Evolutionary conservation across 1,140 invertebrate genomes (phyloP).

Genomic region (Diploscapter pachys): DNA sequence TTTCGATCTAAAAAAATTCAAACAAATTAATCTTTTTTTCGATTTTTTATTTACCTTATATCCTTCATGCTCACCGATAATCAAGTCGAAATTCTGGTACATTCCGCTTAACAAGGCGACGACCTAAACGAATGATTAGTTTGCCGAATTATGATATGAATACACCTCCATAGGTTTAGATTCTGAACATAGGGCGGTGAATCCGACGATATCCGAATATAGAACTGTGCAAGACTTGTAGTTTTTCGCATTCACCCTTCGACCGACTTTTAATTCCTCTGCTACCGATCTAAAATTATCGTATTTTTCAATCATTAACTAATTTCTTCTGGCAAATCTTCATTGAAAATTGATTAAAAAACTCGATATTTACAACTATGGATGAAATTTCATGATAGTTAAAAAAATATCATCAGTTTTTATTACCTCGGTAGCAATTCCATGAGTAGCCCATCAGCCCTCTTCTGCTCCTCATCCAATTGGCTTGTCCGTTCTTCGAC

Average conservation of each 20-base stretch:
- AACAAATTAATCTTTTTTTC: neutral
- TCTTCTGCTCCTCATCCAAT: conserved; percentile 27
- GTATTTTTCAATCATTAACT: no score
- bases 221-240: conserved; percentile 66
- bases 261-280: conserved; percentile 30
- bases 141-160: no score
- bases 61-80: conserved; percentile 32
- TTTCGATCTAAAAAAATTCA: conserved; percentile 72
- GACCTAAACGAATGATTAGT: neutral
- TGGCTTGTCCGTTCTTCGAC: conserved; percentile 30
- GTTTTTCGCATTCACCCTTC: conserved; percentile 12
- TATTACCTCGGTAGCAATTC: conserved; percentile 28
- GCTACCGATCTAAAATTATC: conserved; percentile 13
- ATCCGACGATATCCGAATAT: conserved; percentile 84
- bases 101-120: conserved; percentile 32
- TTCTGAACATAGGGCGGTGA: conserved; percentile 76
- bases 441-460: conserved; percentile 20
- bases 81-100: conserved; percentile 34
- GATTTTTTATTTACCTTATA: conserved; percentile 27
- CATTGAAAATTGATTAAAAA: no score
- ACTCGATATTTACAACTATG: no score
- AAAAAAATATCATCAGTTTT: no score
- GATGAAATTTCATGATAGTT: no score
- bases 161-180: conserved; percentile 76
- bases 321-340: no score